Percentiles rank a stretch among this genome's conserved stretches.
Evolutionary conservation across 1,140 invertebrate species (phyloP).

Genomic region (Drosophila sulfurigaster): DNA sequence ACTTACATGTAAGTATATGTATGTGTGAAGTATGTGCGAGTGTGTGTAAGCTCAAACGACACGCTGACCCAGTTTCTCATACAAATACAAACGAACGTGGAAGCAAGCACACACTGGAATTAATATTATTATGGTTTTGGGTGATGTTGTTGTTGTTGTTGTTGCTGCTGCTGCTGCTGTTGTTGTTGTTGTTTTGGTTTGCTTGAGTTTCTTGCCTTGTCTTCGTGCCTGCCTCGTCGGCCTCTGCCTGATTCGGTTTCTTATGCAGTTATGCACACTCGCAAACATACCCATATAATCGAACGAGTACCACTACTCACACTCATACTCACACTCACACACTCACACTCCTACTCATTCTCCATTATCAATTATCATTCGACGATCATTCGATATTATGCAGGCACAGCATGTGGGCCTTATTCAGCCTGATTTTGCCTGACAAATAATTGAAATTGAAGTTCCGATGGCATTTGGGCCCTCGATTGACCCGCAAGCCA

Average conservation of each 20-base stretch:
- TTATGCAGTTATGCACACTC: slow-evolving; percentile 60
- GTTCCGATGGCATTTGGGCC: slow-evolving; percentile 32
- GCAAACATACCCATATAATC: slow-evolving; percentile 19
- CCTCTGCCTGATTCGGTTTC: slow-evolving; percentile 59
- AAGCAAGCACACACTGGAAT: slow-evolving; percentile 83
- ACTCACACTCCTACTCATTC: slow-evolving; percentile 46
- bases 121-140: slow-evolving; percentile 80
- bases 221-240: slow-evolving; percentile 65
- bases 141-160: too few relatives aligned
- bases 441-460: slow-evolving; percentile 69
- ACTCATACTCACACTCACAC: slow-evolving; percentile 5
- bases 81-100: slow-evolving; percentile 70
- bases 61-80: slow-evolving; percentile 82
- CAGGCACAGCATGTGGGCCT: slow-evolving; percentile 64
- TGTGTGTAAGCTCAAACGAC: slow-evolving; percentile 69
- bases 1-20: slow-evolving; percentile 81
- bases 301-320: slow-evolving; percentile 16
- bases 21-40: slow-evolving; percentile 40
- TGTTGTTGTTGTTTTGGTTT: slow-evolving; percentile 64
- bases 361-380: slow-evolving; percentile 75
- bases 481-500: slow-evolving; percentile 61
- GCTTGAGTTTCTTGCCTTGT: slow-evolving; percentile 76
- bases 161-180: slow-evolving; percentile 41
- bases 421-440: slow-evolving; percentile 25
- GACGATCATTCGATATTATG: slow-evolving; percentile 60